A percentile compares a stretch with the other conserved stretches of the same genome.
Evolutionary conservation across 2,113 vertebrate genomes (phyloP).

Genomic region (Pteropus alecto): DNA sequence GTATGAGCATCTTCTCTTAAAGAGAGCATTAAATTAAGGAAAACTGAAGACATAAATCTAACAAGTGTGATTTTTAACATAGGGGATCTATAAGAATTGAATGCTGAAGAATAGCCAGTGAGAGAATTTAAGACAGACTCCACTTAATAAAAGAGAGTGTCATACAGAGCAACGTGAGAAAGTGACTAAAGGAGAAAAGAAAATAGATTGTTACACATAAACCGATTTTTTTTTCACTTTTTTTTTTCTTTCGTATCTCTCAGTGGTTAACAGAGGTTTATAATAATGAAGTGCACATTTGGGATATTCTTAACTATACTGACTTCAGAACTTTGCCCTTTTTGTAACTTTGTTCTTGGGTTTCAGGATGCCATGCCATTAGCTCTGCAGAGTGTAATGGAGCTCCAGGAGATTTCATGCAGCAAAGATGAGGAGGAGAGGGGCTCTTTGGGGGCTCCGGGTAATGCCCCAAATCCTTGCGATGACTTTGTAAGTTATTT

Average conservation of each 20-base stretch:
- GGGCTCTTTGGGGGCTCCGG: constrained; percentile 61
- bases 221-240: background rate
- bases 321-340: background rate
- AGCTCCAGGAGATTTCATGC: constrained; percentile 87
- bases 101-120: background rate
- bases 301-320: background rate
- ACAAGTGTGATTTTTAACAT: background rate
- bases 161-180: background rate
- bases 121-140: background rate
- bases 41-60: background rate
- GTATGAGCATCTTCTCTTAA: background rate
- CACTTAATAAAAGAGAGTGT: background rate
- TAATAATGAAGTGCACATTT: too few species aligned
- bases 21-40: background rate
- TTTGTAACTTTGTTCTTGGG: background rate
- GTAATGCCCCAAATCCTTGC: constrained; percentile 80
- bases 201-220: background rate
- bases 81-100: background rate
- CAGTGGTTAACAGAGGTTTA: background rate
- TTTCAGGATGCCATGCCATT: constrained; percentile 89
- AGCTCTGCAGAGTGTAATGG: constrained; percentile 83
- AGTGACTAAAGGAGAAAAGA: background rate
- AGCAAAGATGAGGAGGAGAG: constrained; percentile 80
- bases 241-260: background rate
- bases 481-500: constrained; percentile 90